Percentiles rank a stretch among this genome's conserved stretches.
Evolutionary conservation across 2,888 invertebrate species (phyloP).

Genomic region (Ophraella communa): DNA sequence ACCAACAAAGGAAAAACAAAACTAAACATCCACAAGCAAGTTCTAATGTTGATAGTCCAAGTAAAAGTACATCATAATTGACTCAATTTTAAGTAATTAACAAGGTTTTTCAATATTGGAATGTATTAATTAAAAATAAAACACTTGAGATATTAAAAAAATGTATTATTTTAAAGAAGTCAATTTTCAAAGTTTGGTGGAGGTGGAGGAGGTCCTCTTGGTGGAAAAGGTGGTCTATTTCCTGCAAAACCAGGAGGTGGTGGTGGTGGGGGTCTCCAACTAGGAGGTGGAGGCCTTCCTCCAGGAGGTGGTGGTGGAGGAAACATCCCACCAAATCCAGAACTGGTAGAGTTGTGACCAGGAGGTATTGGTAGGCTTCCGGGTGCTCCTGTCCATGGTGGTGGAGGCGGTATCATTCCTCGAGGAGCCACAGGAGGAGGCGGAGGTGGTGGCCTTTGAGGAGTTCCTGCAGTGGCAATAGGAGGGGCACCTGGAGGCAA

Average conservation of each 20-base stretch:
- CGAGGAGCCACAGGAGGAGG: conserved; percentile 45
- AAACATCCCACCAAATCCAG: conserved; percentile 50
- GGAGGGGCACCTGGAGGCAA: conserved; percentile 69
- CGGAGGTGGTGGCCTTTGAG: conserved; percentile 35
- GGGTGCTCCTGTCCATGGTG: conserved; percentile 50
- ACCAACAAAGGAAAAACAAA: conserved; percentile 20
- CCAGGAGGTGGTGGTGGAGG: conserved; percentile 61
- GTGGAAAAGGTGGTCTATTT: conserved; percentile 66
- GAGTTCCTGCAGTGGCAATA: conserved; percentile 60
- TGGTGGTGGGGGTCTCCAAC: conserved; percentile 74
- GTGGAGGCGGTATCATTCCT: conserved; percentile 54
- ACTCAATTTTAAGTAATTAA: too few species aligned
- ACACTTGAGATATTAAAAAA: neutral
- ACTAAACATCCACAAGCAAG: conserved; percentile 15
- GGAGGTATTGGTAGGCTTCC: conserved; percentile 49
- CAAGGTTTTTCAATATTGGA: neutral
- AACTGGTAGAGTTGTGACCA: conserved; percentile 54
- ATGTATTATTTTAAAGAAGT: neutral
- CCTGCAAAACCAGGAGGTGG: conserved; percentile 68
- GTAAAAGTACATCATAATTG: neutral
- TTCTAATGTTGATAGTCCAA: conserved; percentile 3
- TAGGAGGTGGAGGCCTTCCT: conserved; percentile 67
- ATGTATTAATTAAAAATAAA: conserved; percentile 1
- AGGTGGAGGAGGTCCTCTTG: conserved; percentile 76
- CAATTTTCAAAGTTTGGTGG: conserved; percentile 58